Evolutionary conservation across 2,888 invertebrate genomes (phyloP), one percentile per base, ranked within the genome.

Genomic region (Drosophila mulleri): DNA sequence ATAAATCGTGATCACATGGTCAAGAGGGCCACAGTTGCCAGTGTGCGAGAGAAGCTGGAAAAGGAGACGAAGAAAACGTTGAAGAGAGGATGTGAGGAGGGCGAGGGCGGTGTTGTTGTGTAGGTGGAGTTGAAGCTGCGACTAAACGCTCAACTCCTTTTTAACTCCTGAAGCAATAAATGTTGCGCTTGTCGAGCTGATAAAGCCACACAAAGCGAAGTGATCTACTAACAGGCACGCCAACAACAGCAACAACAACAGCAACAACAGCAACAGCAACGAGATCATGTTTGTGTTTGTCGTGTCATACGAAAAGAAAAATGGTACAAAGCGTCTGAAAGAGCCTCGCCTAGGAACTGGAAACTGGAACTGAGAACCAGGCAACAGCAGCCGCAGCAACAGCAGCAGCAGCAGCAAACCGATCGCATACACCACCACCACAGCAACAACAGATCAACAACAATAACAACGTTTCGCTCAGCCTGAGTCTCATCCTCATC

Each of bases 1-100:
- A 89, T 90, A 91, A 91, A 91, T 91, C 91, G 91, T 91, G 91
- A 91, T 91, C 91, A 90, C 89, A 90, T 91, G 90, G 89, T 88
- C 87, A 89, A 90, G 83, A 88, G 84, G 86, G 85, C 78, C 74
- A 48, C 68, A 64, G 58, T 39, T 69, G 42, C 54, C 41, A 37
- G 44, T 29, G 35, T 8, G 39, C 37, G 45, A 50, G 50, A 50
- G 32, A 12, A 35, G 35, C 50, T 12, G 18, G 32, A 32, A n/a
- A n/a, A 12, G 18, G 32, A 6, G 29, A 29, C n/a, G n/a, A 53
- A 54, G 54, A n/a, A 54, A 48, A 7, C 8, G 32, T 14, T 4
- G 32, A 12, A 50, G 50, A 14, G 54, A 48, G 7, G 41, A 64
- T 45, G 50, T 7, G 29, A 29, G 29, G 2, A 29, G 29, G 29